phyloP scores from a whole-genome alignment of 2,888 invertebrate species.

The Petrophora chlorosata region DNA sequence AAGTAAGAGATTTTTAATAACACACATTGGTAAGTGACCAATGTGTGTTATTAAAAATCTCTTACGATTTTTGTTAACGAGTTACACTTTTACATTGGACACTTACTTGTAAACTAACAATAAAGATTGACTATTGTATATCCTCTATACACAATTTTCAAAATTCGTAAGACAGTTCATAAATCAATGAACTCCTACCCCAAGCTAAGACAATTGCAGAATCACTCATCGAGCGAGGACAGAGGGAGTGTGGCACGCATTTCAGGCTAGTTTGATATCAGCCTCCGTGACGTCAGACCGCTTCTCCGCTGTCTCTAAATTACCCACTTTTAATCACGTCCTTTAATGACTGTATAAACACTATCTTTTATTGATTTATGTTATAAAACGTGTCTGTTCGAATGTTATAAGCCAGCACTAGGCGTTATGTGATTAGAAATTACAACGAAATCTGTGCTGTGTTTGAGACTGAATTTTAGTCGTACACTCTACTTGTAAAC shows the following conservation, averaged over 20 bases:
- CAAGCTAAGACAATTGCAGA: constrained; percentile 56
- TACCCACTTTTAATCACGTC: constrained; percentile 48
- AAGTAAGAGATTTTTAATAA: too few species aligned
- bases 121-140: too few species aligned
- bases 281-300: constrained; percentile 76
- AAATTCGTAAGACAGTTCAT: constrained; percentile 16
- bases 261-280: constrained; percentile 81
- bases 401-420: background rate
- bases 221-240: constrained; percentile 66
- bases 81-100: too few species aligned
- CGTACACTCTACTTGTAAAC: background rate
- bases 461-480: constrained; percentile 7
- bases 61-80: too few species aligned
- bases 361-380: background rate
- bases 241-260: constrained; percentile 78
- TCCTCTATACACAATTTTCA: background rate
- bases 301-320: constrained; percentile 53
- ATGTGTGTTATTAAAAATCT: too few species aligned
- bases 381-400: background rate
- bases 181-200: constrained; percentile 20
- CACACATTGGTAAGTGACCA: too few species aligned
- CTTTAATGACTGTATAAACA: constrained; percentile 4
- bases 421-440: background rate
- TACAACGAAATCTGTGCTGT: constrained; percentile 8
- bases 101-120: too few species aligned